phyloP scores from a whole-genome alignment of 2,888 invertebrate species.

The Tachystola acroxantha region DNA sequence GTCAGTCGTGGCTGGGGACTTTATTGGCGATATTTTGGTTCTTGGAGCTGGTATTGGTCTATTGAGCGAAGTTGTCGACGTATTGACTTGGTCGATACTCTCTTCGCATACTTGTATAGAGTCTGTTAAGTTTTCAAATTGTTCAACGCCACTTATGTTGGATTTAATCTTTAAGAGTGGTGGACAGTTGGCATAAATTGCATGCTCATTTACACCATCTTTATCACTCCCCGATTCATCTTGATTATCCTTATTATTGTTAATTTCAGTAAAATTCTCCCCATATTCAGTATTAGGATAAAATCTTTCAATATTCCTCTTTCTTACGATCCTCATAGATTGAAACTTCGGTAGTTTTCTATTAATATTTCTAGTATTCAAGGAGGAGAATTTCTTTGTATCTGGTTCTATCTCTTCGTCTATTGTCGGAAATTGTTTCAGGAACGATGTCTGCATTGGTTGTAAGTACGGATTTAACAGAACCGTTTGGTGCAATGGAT shows the following conservation, averaged over 20 bases:
- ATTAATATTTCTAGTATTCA: constrained; percentile 58
- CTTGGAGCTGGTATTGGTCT: constrained; percentile 80
- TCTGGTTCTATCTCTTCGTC: constrained; percentile 55
- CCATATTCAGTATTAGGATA: constrained; percentile 72
- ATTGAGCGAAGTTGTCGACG: constrained; percentile 69
- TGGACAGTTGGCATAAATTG: constrained; percentile 67
- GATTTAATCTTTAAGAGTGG: constrained; percentile 49
- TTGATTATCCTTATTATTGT: constrained; percentile 53
- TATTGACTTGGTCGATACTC: constrained; percentile 39
- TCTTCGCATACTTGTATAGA: constrained; percentile 82
- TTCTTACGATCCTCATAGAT: constrained; percentile 66
- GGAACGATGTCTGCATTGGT: constrained; percentile 57
- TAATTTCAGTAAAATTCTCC: constrained; percentile 68
- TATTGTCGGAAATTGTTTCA: constrained; percentile 63
- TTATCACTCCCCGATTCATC: constrained; percentile 36
- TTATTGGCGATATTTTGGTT: constrained; percentile 55
- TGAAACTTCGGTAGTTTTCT: constrained; percentile 59
- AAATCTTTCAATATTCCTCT: constrained; percentile 68
- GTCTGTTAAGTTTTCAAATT: constrained; percentile 82
- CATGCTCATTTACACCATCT: constrained; percentile 36
- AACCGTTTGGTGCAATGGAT: constrained; percentile 64
- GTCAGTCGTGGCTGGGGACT: constrained; percentile 61
- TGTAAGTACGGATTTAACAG: constrained; percentile 62
- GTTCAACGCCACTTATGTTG: constrained; percentile 59
- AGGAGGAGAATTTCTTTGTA: constrained; percentile 60